A percentile compares a stretch with the other conserved stretches of the same genome.
These are phyloP conservation scores for Aphelocoma californica DNA, from an alignment of 2,797 vertebrate species.

Conservation along the genomic window DNA sequence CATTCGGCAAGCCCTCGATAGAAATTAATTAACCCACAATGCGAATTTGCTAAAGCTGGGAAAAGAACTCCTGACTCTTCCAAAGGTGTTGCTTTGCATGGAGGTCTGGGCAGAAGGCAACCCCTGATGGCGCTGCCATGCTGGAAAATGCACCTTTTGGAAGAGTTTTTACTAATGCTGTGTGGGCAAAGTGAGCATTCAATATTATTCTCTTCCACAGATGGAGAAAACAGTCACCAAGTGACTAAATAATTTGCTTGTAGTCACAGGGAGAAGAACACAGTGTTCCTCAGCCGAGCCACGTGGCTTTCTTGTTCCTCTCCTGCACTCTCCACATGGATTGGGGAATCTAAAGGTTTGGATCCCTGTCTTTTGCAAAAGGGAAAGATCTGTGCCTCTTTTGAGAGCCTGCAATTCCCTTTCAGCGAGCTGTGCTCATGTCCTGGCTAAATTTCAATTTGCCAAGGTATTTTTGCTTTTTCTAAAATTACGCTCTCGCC, in stretches of 20 bases:
- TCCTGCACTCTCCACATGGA: background rate
- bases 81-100: background rate
- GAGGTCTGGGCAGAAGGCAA: background rate
- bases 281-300: background rate
- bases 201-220: slow-evolving; percentile 26
- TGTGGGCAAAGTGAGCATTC: slow-evolving; percentile 64
- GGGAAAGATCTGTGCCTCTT: background rate
- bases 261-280: slow-evolving; percentile 14
- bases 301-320: background rate
- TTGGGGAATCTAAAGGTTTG: background rate
- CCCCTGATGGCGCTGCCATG: background rate
- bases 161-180: background rate
- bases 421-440: background rate
- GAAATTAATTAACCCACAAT: background rate
- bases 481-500: background rate
- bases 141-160: background rate
- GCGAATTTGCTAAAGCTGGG: background rate
- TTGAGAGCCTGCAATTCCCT: background rate
- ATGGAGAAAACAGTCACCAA: slow-evolving; percentile 48
- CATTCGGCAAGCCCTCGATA: background rate
- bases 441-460: background rate
- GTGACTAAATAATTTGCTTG: slow-evolving; percentile 33
- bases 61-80: background rate
- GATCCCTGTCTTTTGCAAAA: background rate
- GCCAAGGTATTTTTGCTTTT: background rate